Conservation (phyloP, 2,888 invertebrate species). For the Mesorhabditis belari region DNA sequence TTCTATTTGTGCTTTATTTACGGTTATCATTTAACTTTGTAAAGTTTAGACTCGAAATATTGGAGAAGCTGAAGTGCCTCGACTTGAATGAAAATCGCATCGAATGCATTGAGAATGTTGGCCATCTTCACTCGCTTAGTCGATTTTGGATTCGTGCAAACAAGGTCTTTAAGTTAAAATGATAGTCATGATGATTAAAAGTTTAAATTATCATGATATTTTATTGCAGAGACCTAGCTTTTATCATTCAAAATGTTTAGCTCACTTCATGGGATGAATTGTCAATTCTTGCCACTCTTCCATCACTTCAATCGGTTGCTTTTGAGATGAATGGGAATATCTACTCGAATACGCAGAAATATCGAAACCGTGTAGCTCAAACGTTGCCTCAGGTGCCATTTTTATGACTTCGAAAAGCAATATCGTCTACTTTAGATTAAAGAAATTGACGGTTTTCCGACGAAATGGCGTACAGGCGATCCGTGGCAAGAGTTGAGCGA, state of each 20-base stretch:
- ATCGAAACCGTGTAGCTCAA: not conserved
- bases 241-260: not conserved
- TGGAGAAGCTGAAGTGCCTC: slow-evolving; percentile 69
- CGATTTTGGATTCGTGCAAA: not conserved
- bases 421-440: not conserved
- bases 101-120: slow-evolving; percentile 55
- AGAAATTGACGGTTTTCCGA: slow-evolving; percentile 3
- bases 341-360: not conserved
- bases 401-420: not conserved
- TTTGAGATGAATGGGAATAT: slow-evolving; percentile 5
- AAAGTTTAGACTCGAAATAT: slow-evolving; percentile 6
- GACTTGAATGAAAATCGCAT: slow-evolving; percentile 90
- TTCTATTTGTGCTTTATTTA: not conserved
- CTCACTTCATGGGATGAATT: not conserved
- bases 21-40: not conserved
- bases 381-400: not conserved
- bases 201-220: too few relatives aligned
- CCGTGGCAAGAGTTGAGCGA: slow-evolving; percentile 4
- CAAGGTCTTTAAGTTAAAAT: too few relatives aligned
- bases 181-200: too few relatives aligned
- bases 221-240: too few relatives aligned
- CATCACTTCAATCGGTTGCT: not conserved
- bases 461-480: slow-evolving; percentile 1
- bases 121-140: slow-evolving; percentile 1
- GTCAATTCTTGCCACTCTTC: not conserved